Percentiles rank a stretch among this genome's conserved stretches.
Conservation (phyloP, 2,797 vertebrate species). For the Alauda arvensis region DNA sequence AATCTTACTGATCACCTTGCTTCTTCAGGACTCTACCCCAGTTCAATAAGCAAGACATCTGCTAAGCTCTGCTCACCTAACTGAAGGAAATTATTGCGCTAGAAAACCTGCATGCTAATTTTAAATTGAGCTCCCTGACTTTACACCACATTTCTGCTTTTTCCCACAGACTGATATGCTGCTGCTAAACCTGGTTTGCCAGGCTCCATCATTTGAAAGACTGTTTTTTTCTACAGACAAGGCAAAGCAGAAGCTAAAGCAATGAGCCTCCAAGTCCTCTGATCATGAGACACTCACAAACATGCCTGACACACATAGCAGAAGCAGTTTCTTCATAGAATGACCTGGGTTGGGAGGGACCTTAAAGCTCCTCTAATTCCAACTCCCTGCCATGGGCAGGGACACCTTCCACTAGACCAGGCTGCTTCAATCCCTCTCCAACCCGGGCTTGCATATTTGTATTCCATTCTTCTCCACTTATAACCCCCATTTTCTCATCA, state of each 20-base stretch:
- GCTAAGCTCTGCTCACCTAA: neutral
- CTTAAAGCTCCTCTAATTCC: neutral
- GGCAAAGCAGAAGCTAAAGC: neutral
- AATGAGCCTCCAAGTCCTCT: neutral
- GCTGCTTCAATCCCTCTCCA: neutral
- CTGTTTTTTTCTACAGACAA: neutral
- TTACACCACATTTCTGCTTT: neutral
- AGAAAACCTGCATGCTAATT: neutral
- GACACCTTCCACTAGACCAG: neutral
- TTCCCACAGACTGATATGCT: neutral
- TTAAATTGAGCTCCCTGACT: neutral
- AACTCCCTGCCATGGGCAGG: neutral
- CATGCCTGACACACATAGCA: rapidly evolving
- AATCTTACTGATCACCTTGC: neutral
- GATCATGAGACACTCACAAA: rapidly evolving
- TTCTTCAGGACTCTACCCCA: neutral
- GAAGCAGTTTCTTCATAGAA: neutral
- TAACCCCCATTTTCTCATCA: neutral
- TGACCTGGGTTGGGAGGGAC: neutral
- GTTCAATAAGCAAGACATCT: rapidly evolving
- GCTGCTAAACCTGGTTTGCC: neutral
- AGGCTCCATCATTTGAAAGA: neutral
- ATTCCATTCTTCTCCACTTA: neutral
- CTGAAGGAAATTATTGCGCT: neutral
- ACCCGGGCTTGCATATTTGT: neutral